A percentile compares a stretch with the other conserved stretches of the same genome.
These are phyloP conservation scores for Andrena bicolor DNA, from an alignment of 2,888 invertebrate species.

Conservation along the genomic window DNA sequence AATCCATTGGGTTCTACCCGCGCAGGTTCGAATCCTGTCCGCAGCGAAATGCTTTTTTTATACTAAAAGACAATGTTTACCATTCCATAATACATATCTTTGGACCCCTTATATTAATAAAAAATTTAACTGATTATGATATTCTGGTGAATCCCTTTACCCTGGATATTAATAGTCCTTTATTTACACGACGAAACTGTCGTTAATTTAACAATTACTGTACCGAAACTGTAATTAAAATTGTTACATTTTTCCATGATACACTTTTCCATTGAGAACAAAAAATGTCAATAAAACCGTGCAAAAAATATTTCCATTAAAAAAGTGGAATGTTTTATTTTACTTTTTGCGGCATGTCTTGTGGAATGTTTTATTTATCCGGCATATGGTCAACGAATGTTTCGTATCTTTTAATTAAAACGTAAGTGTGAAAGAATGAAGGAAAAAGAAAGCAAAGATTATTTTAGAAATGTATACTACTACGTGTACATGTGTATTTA, in stretches of 20 bases:
- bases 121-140: neutral
- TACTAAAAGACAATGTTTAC: neutral
- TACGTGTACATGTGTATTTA: too few relatives aligned
- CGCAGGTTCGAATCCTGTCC: constrained; percentile 85
- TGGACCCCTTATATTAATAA: neutral
- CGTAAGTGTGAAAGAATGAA: neutral
- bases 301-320: neutral
- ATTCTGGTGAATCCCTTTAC: neutral
- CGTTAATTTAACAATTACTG: neutral
- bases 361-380: neutral
- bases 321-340: neutral
- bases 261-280: neutral
- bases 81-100: too few relatives aligned
- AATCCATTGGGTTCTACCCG: constrained; percentile 85
- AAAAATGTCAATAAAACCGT: neutral
- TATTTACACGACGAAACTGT: too few relatives aligned
- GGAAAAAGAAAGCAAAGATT: neutral
- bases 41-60: constrained; percentile 79
- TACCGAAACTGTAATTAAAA: neutral
- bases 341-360: neutral
- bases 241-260: neutral
- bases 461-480: neutral
- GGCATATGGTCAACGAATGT: neutral
- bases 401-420: neutral
- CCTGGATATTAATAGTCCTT: too few relatives aligned